Base-by-base conservation (phyloP, 1,140 invertebrate species). In the Brachionus paranguensis region DNA sequence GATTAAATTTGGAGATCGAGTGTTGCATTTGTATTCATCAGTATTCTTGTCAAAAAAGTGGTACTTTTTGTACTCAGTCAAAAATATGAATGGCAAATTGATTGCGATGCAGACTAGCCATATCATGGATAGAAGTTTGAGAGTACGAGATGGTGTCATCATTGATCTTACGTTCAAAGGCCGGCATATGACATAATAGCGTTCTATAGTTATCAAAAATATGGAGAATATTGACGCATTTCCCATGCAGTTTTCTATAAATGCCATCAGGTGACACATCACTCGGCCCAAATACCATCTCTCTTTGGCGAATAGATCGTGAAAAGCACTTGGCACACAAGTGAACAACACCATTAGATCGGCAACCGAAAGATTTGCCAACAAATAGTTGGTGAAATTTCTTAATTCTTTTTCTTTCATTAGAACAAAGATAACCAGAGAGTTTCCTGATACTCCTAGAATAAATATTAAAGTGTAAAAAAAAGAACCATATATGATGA, bases 371-470 rank as follows among this genome's bases (percentile, higher is more conserved):
- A 87, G 84, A 60, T 86, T 87, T 14, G 86, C 84, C 33, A 98
- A 92, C 88, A 97, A 96, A 85, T 96, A 94, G 87, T 98, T 97
- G 65, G 95, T 97, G 50, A 95, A 96, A 89, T 95, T 96, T 86
- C 95, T 91, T 93, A 97, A 94, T 87, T 96, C 94, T 88, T 95
- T 95, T 24, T 94, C 94, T 87, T 93, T 93, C 85, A 95, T 92
- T 60, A 97, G 95, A 53, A 97, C 95, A 86, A 95, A 92, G 14
- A 95, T 94, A 86, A 97, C 95, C 92, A 96, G 93, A 60, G 94
- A 91, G 88, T 96, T 96, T 17, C 95, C 95, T 41, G 95, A 91
- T 53, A 95, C 92, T 6, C 95, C 95, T 78, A 95, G 90, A 74
- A 93, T 91, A 91, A 96, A 93, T 81, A 97, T 94, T 64, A 93